Evolutionary conservation across 37 sponge, comb jelly and placozoan species (phyloP), one percentile per base, ranked within the genome.

Genomic region (Beroe ovata): DNA sequence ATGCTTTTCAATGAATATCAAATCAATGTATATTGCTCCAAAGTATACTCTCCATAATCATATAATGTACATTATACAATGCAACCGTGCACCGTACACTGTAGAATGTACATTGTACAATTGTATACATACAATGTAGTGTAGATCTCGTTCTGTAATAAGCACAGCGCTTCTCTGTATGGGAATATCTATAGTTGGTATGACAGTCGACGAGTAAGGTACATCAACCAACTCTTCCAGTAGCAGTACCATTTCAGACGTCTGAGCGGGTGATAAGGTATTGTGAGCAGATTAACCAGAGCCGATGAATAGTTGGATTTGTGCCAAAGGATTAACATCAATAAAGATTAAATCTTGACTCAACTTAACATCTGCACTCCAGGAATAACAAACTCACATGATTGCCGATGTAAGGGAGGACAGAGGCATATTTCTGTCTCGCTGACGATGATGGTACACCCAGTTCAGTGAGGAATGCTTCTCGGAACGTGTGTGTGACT

Each of bases 191-290:
- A 42, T 42, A 11, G 84, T 77, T 1, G 42, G 84, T 8, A 77
- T 39, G 28, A 77, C 84, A 11, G 84, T 42, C 25, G 84, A 77
- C 4, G 38, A 40, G 54, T 77, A 77, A 26, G 84, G 84, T 21
- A 77, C 84, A 40, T 77, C 84, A 30, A 77, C 84, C 54, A 77
- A n/a, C 84, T 77, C 84, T 20, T 77, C 84, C 47, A 77, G 38
- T 2, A 77, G 54, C 22, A 42, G n/a, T 18, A 77, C 54, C 54
- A 77, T 77, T 28, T 77, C 54, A 4, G 54, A 77, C 16, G 22
- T 77, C 84, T 77, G 23, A 25, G 8, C 26, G 64, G 64, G 26
- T 23, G 64, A 8, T 14, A n/a, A n/a, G 59, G 59, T 11, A 18
- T 11, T 11, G 59, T 58, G 11, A 58, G 11, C 16, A 18, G 18